Evolutionary conservation across 2,797 vertebrate species (phyloP), one percentile per base, ranked within the genome.

Genomic region (Sebastes hubbsi): DNA sequence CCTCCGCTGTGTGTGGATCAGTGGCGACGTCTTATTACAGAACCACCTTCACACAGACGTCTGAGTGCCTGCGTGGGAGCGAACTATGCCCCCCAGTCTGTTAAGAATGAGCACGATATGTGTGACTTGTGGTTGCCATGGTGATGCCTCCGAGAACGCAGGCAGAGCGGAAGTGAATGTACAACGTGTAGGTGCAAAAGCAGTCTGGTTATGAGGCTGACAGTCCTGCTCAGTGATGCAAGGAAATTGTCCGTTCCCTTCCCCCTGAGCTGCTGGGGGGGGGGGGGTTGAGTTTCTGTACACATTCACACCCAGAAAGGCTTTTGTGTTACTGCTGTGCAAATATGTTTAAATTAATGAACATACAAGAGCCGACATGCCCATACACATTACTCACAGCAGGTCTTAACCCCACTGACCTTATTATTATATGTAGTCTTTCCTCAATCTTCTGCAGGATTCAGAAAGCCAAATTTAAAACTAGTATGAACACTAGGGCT

Each of bases 61-160:
- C 81, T 55, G 67, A 80, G 78, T 18, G 73, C 22, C 66, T 81
- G 79, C 3, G 90, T 92, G 75, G 91, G 90, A 86, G 88, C 63
- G 77, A 58, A 70, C 80, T 70, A 56, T 82, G 78, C 42, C 42
- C 73, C 76, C 76, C 36, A 4, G 78, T 82, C 85, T 83, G 84
- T 30, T 80, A 20, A 73, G 82, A 88, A 89, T 83, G 75, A 83
- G 84, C 78, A 24, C 3, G 56, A 42, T 46, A 91, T 89, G 88
- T 93, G 91, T 78, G 83, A 88, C 81, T 91, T 59, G 77, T 58
- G 77, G 92, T 93, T 90, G 61, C 85, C 88, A 82, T 72, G 91
- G 92, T 7, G 76, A 95, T 55, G 59, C 60, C 72, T 89, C 70
- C 2, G 52, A 65, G 70, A 81, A 77, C 3, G 49, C 74, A 78